These are phyloP conservation scores for Micoletzkya japonica DNA, from an alignment of 2,888 invertebrate species.

Conservation along the genomic window DNA sequence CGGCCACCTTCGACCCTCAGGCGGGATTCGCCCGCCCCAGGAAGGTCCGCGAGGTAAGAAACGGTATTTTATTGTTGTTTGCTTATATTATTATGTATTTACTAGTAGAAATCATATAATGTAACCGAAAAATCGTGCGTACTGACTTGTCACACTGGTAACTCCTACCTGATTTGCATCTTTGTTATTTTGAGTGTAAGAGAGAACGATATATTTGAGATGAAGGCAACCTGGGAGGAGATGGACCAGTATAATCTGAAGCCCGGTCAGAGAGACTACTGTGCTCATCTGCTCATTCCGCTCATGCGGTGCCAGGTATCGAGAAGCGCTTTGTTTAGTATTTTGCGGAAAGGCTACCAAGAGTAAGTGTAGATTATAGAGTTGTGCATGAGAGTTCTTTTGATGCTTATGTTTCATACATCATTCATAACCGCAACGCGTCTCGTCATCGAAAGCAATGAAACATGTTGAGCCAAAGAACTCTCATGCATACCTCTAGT, in stretches of 20 bases:
- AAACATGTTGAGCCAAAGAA: too few species aligned
- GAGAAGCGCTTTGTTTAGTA: neutral
- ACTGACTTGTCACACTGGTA: too few species aligned
- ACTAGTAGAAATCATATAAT: neutral
- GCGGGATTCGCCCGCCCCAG: conserved; percentile 56
- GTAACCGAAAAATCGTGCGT: too few species aligned
- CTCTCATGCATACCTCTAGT: neutral
- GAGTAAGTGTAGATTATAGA: too few species aligned
- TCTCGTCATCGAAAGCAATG: too few species aligned
- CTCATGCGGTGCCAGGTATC: conserved; percentile 55
- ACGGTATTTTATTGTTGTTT: too few species aligned
- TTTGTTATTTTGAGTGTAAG: conserved; percentile 37
- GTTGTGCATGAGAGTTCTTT: too few species aligned
- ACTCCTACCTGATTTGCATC: conserved; percentile 3
- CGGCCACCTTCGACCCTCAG: conserved; percentile 62
- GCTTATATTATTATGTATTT: too few species aligned
- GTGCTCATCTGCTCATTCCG: conserved; percentile 57
- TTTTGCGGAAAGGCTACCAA: too few species aligned
- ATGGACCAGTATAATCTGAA: conserved; percentile 56
- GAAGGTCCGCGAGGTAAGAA: conserved; percentile 43
- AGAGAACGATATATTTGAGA: conserved; percentile 29
- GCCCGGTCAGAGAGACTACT: conserved; percentile 59
- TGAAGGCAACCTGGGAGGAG: conserved; percentile 53
- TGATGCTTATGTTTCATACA: too few species aligned
- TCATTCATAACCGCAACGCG: too few species aligned